Conservation (phyloP, 2,113 vertebrate genomes). For the Myrmecobius fasciatus region DNA sequence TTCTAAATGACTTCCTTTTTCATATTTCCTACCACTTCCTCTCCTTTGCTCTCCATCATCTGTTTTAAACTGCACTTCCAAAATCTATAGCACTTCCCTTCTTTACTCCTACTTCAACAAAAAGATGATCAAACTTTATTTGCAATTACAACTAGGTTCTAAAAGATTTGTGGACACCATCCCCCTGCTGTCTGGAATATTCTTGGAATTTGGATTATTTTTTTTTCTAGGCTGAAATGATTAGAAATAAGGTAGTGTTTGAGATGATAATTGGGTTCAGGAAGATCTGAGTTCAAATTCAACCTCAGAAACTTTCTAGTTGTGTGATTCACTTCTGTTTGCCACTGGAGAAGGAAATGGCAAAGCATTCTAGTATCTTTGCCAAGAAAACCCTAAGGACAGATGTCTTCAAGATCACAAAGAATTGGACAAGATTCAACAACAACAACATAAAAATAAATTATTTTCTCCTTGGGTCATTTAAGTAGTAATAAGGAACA, state of each 20-base stretch:
- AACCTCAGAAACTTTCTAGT: neutral
- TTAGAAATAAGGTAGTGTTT: neutral
- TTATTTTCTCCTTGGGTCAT: constrained; percentile 40
- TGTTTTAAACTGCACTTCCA: neutral
- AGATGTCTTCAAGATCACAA: neutral
- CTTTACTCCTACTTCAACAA: constrained; percentile 10
- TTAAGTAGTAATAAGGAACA: constrained; percentile 24
- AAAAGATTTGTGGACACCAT: constrained; percentile 55
- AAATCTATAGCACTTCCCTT: neutral
- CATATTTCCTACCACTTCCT: neutral
- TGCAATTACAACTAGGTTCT: constrained; percentile 50
- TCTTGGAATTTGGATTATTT: constrained; percentile 44
- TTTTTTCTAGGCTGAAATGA: constrained; percentile 43
- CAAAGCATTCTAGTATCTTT: neutral
- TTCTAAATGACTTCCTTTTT: neutral
- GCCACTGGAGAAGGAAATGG: neutral
- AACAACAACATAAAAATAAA: constrained; percentile 6
- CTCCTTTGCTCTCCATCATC: neutral
- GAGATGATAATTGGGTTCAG: neutral
- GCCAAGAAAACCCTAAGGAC: neutral
- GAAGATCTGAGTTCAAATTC: neutral
- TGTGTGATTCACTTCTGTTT: neutral
- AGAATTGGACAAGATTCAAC: neutral
- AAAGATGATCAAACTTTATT: constrained; percentile 70
- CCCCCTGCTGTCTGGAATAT: constrained; percentile 56